Evolutionary conservation across 1,140 invertebrate species (phyloP), one percentile per base, ranked within the genome.

Genomic region (Pachyrhynchus sulphureomaculatus): DNA sequence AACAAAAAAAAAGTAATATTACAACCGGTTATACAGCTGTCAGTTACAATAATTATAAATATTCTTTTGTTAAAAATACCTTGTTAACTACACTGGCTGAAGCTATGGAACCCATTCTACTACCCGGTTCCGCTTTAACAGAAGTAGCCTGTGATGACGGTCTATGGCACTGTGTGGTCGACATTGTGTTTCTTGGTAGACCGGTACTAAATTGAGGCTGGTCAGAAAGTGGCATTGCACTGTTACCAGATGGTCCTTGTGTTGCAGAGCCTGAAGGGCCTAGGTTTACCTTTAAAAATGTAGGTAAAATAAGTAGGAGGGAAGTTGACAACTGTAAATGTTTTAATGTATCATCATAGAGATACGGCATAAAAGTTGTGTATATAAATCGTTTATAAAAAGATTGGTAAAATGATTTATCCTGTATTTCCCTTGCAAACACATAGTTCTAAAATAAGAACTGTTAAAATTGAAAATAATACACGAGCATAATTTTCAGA

Each of bases 71-170:
- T n/a, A n/a, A n/a, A n/a, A n/a, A n/a, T 63, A 76, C 72, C 68
- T 72, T 73, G 67, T 79, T 81, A 23, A 67, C 71, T 34, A 73
- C 60, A 56, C 71, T 75, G 18, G 75, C 77, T 6, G 79, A 80
- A 20, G 77, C 76, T 29, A 77, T 75, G 18, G 78, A 80, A 21
- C 77, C 78, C 67, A 81, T 76, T 3, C 68, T 78, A 61, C 83
- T 85, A 0, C 84, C 82, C 3, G 82, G 82, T 65, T 87, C 85
- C 0, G 80, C 84, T 68, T 86, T 86, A 0, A 85, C 76, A 13
- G 83, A 85, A 0, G 84, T 85, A 1, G 81, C 81, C 69, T 81
- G 82, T 20, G 82, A 84, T 0, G 79, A 76, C 9, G 83, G 77
- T 12, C 77, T 70, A 53, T 82, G 75, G 29, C 75, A 69, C 60